A percentile compares a stretch with the other conserved stretches of the same genome.
Evolutionary conservation across 2,797 vertebrate species (phyloP).

Genomic region (Distichodus sexfasciatus): DNA sequence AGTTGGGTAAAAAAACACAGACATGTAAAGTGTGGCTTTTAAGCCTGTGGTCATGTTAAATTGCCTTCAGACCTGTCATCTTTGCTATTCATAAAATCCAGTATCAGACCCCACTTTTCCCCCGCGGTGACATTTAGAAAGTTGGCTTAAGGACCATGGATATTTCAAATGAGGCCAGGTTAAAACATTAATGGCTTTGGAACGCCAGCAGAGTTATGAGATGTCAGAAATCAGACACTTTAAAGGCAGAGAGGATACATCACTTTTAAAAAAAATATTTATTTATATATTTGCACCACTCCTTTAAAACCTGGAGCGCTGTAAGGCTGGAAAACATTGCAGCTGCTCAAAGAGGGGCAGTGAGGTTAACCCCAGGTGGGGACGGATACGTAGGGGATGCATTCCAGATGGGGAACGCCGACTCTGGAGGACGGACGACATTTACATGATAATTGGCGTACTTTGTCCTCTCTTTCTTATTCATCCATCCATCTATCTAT

Average conservation of each 20-base stretch:
- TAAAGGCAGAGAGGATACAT: constrained; percentile 58
- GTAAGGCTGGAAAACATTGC: constrained; percentile 42
- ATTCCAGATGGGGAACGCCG: constrained; percentile 9
- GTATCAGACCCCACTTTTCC: constrained; percentile 65
- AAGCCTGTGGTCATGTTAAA: constrained; percentile 60
- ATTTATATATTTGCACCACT: constrained; percentile 49
- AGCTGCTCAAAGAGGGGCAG: constrained; percentile 20
- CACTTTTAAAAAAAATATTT: constrained; percentile 61
- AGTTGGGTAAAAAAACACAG: constrained; percentile 42
- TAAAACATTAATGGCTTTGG: constrained; percentile 68
- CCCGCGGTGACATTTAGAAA: constrained; percentile 72
- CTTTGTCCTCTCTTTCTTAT: constrained; percentile 57
- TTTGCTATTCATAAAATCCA: constrained; percentile 60
- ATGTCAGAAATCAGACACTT: constrained; percentile 70
- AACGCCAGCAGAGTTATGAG: constrained; percentile 57
- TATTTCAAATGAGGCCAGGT: constrained; percentile 71
- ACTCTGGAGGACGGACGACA: constrained; percentile 12
- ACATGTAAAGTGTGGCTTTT: constrained; percentile 48
- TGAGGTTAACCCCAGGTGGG: too few species aligned
- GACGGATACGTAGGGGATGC: constrained; percentile 10
- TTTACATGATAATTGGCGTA: constrained; percentile 33
- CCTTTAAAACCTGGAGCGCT: constrained; percentile 52
- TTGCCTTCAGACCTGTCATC: constrained; percentile 56
- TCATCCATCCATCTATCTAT: constrained; percentile 64
- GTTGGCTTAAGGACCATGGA: constrained; percentile 68